phyloP scores from a whole-genome alignment of 2,113 vertebrate genomes.

The Python bivittatus region DNA sequence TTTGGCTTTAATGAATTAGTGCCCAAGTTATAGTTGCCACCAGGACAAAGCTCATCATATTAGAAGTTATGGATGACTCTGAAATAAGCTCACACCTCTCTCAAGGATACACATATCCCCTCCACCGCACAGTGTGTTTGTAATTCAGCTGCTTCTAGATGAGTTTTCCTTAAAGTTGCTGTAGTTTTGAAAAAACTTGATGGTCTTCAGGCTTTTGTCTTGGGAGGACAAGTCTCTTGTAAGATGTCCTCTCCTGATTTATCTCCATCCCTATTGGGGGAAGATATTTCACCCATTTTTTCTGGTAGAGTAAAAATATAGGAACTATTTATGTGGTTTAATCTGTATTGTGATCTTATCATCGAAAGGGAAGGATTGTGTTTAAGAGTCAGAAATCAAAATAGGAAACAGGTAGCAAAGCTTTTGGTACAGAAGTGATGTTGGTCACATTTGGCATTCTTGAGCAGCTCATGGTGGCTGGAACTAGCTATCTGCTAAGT shows the following conservation, averaged over 20 bases:
- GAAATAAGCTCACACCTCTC: not conserved
- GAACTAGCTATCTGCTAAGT: too few relatives aligned
- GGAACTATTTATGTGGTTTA: not conserved
- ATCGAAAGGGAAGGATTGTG: too few relatives aligned
- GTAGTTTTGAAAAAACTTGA: not conserved
- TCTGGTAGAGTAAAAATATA: not conserved
- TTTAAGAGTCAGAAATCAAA: too few relatives aligned
- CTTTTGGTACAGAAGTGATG: too few relatives aligned
- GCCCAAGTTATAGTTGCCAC: not conserved
- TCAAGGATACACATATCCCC: not conserved
- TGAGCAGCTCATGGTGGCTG: too few relatives aligned
- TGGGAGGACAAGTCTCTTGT: not conserved
- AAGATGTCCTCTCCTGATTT: not conserved
- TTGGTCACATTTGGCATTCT: too few relatives aligned
- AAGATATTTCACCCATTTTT: not conserved
- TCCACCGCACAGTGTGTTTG: not conserved
- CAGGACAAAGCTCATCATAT: not conserved
- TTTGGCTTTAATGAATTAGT: not conserved
- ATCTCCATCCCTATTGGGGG: not conserved
- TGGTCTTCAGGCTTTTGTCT: not conserved
- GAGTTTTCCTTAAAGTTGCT: not conserved
- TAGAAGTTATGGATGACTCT: not conserved
- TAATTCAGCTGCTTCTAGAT: not conserved
- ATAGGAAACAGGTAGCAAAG: too few relatives aligned
- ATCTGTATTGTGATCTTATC: too few relatives aligned